phyloP scores from a whole-genome alignment of 2,113 vertebrate species.

The Gasterosteus nipponicus region DNA sequence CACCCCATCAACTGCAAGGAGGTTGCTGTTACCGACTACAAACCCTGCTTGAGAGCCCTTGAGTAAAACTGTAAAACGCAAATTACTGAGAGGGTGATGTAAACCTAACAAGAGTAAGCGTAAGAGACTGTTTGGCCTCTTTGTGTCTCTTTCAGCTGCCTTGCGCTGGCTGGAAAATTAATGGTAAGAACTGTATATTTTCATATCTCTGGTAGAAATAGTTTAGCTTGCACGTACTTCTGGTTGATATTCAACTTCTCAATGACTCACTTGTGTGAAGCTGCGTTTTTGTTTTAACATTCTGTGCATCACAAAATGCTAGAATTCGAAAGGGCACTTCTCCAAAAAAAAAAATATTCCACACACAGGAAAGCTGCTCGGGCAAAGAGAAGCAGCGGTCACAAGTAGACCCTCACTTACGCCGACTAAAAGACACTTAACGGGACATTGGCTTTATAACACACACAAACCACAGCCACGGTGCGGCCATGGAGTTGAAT shows the following conservation, averaged over 20 bases:
- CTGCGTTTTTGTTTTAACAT: constrained; percentile 14
- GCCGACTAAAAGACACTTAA: constrained; percentile 45
- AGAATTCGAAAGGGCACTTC: constrained; percentile 28
- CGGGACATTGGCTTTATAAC: constrained; percentile 51
- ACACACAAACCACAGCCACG: constrained; percentile 41
- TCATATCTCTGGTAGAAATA: constrained; percentile 6
- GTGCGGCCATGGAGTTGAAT: constrained; percentile 49
- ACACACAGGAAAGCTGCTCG: constrained; percentile 5
- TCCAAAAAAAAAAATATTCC: constrained; percentile 20
- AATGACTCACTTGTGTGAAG: constrained; percentile 45
- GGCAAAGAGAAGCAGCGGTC: constrained; percentile 29
- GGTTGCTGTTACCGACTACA: constrained; percentile 52
- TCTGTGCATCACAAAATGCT: constrained; percentile 8
- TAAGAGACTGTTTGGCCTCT: constrained; percentile 25
- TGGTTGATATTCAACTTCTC: constrained; percentile 29
- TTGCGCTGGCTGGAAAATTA: constrained; percentile 42
- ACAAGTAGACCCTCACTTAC: constrained; percentile 51
- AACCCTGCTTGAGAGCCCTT: constrained; percentile 47
- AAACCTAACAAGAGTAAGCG: constrained; percentile 5
- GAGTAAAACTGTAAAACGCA: constrained; percentile 53
- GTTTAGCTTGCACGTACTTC: constrained; percentile 12
- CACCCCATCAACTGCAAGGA: constrained; percentile 45
- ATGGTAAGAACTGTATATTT: constrained; percentile 19
- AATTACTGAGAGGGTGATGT: constrained; percentile 52
- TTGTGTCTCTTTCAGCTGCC: constrained; percentile 26